A percentile compares a stretch with the other conserved stretches of the same genome.
These are phyloP conservation scores for Sapayoa aenigma DNA, from an alignment of 2,113 vertebrate genomes.

Conservation along the genomic window DNA sequence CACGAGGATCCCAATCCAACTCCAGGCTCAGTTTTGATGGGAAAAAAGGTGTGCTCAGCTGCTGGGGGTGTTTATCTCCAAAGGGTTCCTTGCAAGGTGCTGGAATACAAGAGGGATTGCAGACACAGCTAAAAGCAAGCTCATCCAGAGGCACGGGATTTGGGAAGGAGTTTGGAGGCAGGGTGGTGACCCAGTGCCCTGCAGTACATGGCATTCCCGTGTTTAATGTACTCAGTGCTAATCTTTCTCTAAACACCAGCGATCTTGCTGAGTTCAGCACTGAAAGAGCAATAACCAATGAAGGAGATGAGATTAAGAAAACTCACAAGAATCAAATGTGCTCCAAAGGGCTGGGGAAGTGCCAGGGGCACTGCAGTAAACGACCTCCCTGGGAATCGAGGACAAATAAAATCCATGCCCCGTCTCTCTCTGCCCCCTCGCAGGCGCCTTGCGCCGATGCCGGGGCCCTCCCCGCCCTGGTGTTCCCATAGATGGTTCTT, in stretches of 20 bases:
- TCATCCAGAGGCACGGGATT: neutral
- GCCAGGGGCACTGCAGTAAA: slow-evolving; percentile 52
- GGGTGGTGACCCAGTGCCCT: slow-evolving; percentile 12
- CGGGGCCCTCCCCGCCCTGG: neutral
- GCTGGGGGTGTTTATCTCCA: neutral
- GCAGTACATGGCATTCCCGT: slow-evolving; percentile 35
- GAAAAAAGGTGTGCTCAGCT: neutral
- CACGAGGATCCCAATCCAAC: neutral
- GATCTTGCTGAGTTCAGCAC: slow-evolving; percentile 69
- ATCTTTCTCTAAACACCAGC: slow-evolving; percentile 67
- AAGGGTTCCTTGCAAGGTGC: neutral
- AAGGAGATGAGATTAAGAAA: slow-evolving; percentile 63
- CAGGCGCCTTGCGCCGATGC: neutral
- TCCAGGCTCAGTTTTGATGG: neutral
- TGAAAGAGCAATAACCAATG: slow-evolving; percentile 66
- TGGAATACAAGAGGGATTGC: neutral
- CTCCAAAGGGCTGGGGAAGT: slow-evolving; percentile 54
- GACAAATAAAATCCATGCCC: slow-evolving; percentile 53
- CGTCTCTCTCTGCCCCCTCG: neutral
- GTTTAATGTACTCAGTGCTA: slow-evolving; percentile 66
- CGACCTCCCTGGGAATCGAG: slow-evolving; percentile 51
- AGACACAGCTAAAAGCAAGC: neutral
- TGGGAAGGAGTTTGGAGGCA: neutral
- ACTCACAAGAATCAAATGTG: slow-evolving; percentile 56
- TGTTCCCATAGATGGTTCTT: neutral